Conservation (phyloP, 2,797 vertebrate genomes). For the Calcarius lapponicus region DNA sequence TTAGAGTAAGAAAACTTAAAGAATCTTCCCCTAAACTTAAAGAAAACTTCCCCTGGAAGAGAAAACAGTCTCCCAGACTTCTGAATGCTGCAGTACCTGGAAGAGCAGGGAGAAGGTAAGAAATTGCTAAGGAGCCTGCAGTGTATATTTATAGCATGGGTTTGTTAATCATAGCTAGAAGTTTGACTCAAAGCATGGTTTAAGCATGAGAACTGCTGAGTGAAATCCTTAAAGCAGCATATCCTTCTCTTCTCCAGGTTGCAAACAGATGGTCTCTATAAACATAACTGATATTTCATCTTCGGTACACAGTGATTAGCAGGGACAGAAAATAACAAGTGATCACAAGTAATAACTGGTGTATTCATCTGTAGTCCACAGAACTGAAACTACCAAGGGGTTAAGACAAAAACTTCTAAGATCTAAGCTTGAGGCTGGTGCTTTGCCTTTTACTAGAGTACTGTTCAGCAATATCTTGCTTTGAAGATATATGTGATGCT, state of each 20-base stretch:
- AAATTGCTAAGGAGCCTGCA: background rate
- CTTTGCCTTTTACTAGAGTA: background rate
- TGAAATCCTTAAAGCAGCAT: background rate
- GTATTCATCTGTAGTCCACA: background rate
- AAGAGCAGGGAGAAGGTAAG: background rate
- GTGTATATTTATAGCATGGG: background rate
- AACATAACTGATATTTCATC: background rate
- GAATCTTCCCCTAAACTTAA: background rate
- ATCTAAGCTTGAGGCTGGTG: background rate
- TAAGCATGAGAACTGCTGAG: background rate
- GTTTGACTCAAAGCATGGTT: background rate
- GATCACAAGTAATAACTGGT: background rate
- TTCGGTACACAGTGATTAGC: background rate
- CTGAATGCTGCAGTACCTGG: background rate
- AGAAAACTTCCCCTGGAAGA: background rate
- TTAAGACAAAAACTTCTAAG: background rate
- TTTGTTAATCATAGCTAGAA: background rate
- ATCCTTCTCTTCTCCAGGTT: background rate
- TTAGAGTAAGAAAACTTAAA: background rate
- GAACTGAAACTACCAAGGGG: background rate
- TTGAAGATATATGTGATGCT: background rate
- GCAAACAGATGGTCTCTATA: background rate
- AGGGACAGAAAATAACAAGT: background rate
- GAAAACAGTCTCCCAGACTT: background rate
- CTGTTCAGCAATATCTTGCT: background rate